Conservation (phyloP, 2,113 vertebrate species). For the Megatriorchis doriae region DNA sequence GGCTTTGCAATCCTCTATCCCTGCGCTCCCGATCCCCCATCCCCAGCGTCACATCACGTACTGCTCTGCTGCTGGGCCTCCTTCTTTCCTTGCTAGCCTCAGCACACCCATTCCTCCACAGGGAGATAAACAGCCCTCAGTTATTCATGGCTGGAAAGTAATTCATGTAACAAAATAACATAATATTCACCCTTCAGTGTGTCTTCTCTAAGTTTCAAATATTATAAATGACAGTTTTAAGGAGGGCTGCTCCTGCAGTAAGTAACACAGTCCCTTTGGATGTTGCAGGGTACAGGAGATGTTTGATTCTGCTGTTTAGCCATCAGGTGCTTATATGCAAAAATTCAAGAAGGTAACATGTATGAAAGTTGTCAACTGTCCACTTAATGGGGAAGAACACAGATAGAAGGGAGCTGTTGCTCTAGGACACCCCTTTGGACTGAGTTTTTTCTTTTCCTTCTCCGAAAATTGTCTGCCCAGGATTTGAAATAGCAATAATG, state of each 20-base stretch:
- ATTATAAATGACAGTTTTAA: neutral
- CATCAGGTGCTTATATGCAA: neutral
- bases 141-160: neutral
- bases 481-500: neutral
- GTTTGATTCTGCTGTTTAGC: neutral
- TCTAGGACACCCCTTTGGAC: neutral
- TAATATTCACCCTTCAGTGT: neutral
- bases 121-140: neutral
- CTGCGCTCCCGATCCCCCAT: fast-evolving
- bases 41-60: fast-evolving
- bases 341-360: neutral
- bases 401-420: neutral
- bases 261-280: neutral
- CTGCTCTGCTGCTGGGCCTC: neutral
- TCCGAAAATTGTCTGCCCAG: neutral
- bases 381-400: neutral
- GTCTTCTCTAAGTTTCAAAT: neutral
- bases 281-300: neutral
- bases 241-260: neutral
- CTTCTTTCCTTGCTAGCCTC: neutral
- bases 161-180: neutral
- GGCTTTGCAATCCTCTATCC: neutral
- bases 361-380: neutral
- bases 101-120: neutral
- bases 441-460: neutral